phyloP scores from a whole-genome alignment of 2,797 vertebrate species.

The Columba guinea region DNA sequence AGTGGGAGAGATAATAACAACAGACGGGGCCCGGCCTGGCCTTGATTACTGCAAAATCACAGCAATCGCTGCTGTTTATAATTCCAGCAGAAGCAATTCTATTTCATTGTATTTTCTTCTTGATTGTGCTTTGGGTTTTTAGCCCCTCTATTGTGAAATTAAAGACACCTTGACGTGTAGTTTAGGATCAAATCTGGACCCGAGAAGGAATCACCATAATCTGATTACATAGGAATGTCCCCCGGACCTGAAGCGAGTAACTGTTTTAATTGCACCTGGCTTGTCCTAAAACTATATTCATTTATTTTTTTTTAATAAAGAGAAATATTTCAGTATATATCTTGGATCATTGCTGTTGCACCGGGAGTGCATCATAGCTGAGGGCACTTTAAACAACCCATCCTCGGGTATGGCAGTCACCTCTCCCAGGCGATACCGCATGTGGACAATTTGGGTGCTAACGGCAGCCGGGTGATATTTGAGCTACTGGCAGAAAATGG shows the following conservation, averaged over 20 bases:
- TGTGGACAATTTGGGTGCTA: not conserved
- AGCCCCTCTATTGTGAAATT: not conserved
- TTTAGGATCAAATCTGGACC: constrained; percentile 6
- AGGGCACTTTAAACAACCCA: not conserved
- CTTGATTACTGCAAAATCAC: constrained; percentile 69
- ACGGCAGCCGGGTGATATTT: not conserved
- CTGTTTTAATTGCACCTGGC: not conserved
- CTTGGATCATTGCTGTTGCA: not conserved
- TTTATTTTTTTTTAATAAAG: not conserved
- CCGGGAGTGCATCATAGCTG: not conserved
- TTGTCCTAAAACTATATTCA: not conserved
- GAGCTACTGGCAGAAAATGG: not conserved
- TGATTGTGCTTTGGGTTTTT: constrained; percentile 33
- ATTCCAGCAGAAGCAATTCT: constrained; percentile 41
- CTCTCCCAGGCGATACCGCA: not conserved
- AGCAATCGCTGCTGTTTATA: constrained; percentile 59
- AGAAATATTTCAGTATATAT: not conserved
- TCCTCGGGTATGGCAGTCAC: accelerated
- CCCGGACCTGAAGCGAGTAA: not conserved
- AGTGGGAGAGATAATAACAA: constrained; percentile 65
- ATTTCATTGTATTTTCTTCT: constrained; percentile 33
- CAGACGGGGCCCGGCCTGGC: constrained; percentile 71
- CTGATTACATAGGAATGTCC: constrained; percentile 1
- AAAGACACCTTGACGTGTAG: constrained; percentile 26
- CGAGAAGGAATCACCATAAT: not conserved